A percentile compares a stretch with the other conserved stretches of the same genome.
Conservation (phyloP, 2,888 invertebrate species). For the Xanthorhoe spadicearia region DNA sequence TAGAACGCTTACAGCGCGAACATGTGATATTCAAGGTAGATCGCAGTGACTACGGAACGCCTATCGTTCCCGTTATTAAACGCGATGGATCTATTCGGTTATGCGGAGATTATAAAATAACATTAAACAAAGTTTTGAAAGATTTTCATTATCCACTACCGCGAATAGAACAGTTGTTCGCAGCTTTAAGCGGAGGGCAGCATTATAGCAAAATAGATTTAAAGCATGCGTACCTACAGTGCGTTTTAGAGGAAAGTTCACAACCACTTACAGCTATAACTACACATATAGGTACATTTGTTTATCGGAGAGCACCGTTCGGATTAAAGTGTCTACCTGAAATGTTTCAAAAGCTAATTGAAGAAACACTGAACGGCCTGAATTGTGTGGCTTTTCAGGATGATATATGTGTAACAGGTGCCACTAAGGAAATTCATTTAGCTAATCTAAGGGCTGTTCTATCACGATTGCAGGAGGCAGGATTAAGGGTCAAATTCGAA, state of each 20-base stretch:
- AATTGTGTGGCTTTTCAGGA: conserved; percentile 4
- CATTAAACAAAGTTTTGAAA: conserved; percentile 40
- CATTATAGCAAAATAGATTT: conserved; percentile 32
- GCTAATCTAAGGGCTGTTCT: conserved; percentile 42
- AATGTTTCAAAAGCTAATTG: conserved; percentile 29
- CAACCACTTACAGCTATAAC: too few relatives aligned
- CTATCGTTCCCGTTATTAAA: conserved; percentile 48
- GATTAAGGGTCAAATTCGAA: conserved; percentile 31
- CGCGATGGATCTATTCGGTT: conserved; percentile 37
- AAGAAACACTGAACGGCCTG: conserved; percentile 6
- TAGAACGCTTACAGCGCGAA: conserved; percentile 39
- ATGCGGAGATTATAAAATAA: conserved; percentile 46
- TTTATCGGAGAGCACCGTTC: conserved; percentile 5
- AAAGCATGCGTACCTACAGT: conserved; percentile 28
- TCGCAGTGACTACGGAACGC: conserved; percentile 44
- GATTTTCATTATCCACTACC: conserved; percentile 32
- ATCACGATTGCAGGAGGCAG: conserved; percentile 27
- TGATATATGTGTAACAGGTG: conserved; percentile 6
- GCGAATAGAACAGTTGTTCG: conserved; percentile 36
- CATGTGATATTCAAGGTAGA: conserved; percentile 43
- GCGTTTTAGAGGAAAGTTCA: conserved; percentile 12
- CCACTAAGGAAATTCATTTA: conserved; percentile 16
- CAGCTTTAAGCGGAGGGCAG: conserved; percentile 25
- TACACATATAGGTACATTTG: not conserved
- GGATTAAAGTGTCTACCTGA: conserved; percentile 30